phyloP scores from a whole-genome alignment of 2,797 vertebrate genomes.

The Megalops cyprinoides region DNA sequence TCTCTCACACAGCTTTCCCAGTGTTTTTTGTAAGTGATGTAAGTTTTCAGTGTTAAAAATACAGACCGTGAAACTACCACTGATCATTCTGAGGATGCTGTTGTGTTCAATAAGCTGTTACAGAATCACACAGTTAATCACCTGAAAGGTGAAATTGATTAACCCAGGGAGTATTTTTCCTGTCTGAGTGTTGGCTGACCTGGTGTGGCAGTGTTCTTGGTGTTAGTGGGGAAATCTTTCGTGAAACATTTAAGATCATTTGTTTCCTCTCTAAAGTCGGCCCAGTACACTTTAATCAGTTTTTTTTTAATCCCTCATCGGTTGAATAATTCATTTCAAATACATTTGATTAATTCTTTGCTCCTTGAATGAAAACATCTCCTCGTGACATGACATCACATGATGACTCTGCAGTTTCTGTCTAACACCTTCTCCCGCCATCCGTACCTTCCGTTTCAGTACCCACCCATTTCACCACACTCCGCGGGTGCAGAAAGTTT shows the following conservation, averaged over 20 bases:
- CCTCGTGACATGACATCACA: slow-evolving; percentile 60
- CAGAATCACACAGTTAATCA: slow-evolving; percentile 50
- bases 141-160: slow-evolving; percentile 37
- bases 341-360: neutral
- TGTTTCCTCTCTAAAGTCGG: slow-evolving; percentile 76
- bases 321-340: neutral
- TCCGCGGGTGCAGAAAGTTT: too few relatives aligned
- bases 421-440: slow-evolving; percentile 70
- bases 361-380: slow-evolving; percentile 44
- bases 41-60: slow-evolving; percentile 39
- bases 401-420: slow-evolving; percentile 57
- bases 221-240: slow-evolving; percentile 61
- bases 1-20: slow-evolving; percentile 16
- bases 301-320: neutral
- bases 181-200: slow-evolving; percentile 65
- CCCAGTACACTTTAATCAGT: slow-evolving; percentile 59
- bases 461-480: slow-evolving; percentile 16
- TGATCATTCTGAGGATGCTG: slow-evolving; percentile 35
- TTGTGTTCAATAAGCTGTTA: neutral
- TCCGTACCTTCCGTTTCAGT: too few relatives aligned
- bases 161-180: slow-evolving; percentile 42
- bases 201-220: slow-evolving; percentile 60
- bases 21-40: slow-evolving; percentile 35
- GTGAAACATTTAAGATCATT: slow-evolving; percentile 36
- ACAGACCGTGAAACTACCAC: slow-evolving; percentile 15